Base-by-base conservation (phyloP, 2,888 invertebrate genomes). In the Lasioglossum lativentre region DNA sequence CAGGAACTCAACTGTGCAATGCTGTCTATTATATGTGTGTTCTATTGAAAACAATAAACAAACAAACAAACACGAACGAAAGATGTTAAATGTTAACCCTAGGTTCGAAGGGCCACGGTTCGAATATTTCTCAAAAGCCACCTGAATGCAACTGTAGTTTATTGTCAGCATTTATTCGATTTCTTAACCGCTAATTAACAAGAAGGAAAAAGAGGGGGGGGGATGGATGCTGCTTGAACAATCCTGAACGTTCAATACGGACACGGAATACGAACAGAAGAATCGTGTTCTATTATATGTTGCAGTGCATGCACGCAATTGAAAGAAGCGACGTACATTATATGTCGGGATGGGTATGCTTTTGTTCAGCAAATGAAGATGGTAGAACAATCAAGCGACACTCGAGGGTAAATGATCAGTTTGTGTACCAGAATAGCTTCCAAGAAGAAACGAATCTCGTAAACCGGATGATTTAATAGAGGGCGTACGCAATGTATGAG, bases 401-500 rank as follows among this genome's bases (percentile, higher is more conserved):
- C 30, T 63, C 63, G 63, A 63, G 27, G 27, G 30, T 63, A 63
- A 34, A 63, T 30, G 27, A 66, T 34, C 66, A 30, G 30, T 45
- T 72, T 1, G 30, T 52, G 66, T 34, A 71, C 56, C 40, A 6
- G 45, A 8, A 34, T 56, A 59, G 10, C 40, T 45, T 47, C 23
- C 23, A 56, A 71, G 56, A 76, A 47, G 73, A 4, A 34, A 47
- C 27, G n/a, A 59, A 78, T 81, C 38, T 38, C 6, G 27, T n/a
- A 70, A n/a, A 73, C 40, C 59, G 68, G 66, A 78, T 66, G 78
- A 81, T 75, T 91, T 86, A 90, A 93, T 91, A 92, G 92, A 91
- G 90, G 92, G 89, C 90, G 90, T 91, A 91, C 93, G 92, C 94
- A 94, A 92, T 93, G 91, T 93, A 93, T 94, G 93, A 94, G 92